phyloP scores from a whole-genome alignment of 2,888 invertebrate species.

The Callyntrura guangdongensis region DNA sequence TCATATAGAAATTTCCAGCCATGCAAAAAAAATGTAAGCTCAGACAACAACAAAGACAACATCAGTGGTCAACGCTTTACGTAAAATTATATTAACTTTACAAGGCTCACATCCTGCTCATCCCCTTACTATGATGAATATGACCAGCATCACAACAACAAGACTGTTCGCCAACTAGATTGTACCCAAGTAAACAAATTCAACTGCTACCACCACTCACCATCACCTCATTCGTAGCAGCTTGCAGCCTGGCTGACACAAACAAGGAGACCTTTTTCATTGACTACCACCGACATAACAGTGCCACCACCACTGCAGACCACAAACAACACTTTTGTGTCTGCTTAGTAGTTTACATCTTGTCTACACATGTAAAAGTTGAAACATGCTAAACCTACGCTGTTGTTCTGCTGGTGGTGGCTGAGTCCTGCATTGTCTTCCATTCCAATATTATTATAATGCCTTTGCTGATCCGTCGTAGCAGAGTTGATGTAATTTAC shows the following conservation, averaged over 20 bases:
- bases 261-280: slow-evolving; percentile 18
- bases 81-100: slow-evolving; percentile 57
- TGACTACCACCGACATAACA: not conserved
- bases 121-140: not conserved
- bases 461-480: not conserved
- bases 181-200: not conserved
- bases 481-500: slow-evolving; percentile 55
- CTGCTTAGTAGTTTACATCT: slow-evolving; percentile 66
- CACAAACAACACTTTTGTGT: slow-evolving; percentile 69
- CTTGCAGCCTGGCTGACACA: not conserved
- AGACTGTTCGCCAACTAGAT: no score
- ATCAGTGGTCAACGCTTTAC: slow-evolving; percentile 60
- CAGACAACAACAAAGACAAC: slow-evolving; percentile 12
- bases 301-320: slow-evolving; percentile 42
- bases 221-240: not conserved
- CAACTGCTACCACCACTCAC: not conserved
- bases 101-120: slow-evolving; percentile 71
- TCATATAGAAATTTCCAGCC: not conserved
- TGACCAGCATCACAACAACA: not conserved
- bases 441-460: not conserved
- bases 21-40: slow-evolving; percentile 2
- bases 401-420: slow-evolving; percentile 20
- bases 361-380: slow-evolving; percentile 72
- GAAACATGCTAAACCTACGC: slow-evolving; percentile 60
- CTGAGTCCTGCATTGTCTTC: slow-evolving; percentile 1